Percentiles rank a stretch among this genome's conserved stretches.
Conservation (phyloP, 2,888 invertebrate species). For the Cephus nigrinus region DNA sequence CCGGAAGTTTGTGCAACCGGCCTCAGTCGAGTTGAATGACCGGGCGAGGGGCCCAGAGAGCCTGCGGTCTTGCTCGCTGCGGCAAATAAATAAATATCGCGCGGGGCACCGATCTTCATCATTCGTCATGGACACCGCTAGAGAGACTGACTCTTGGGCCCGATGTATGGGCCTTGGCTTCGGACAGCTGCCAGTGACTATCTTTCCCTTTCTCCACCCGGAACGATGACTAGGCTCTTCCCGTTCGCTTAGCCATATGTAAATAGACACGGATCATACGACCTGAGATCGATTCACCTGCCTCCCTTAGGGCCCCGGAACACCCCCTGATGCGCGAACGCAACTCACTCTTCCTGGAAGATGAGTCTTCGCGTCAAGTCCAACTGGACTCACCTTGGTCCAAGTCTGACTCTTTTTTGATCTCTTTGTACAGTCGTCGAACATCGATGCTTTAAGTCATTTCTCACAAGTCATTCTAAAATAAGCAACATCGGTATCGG, state of each 20-base stretch:
- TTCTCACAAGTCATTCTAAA: neutral
- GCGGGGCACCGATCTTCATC: neutral
- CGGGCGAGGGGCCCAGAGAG: slow-evolving; percentile 5
- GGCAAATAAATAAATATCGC: slow-evolving; percentile 6
- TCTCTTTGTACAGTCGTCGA: neutral
- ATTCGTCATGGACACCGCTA: neutral
- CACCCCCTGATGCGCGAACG: neutral
- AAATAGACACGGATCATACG: neutral
- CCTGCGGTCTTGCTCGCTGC: neutral
- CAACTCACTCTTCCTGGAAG: neutral
- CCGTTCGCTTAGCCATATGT: neutral
- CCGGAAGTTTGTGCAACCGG: slow-evolving; percentile 8
- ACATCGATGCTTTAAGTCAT: neutral
- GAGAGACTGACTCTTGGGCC: neutral
- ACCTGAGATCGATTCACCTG: neutral
- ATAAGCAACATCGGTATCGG: neutral
- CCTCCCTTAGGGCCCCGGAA: neutral
- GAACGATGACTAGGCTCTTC: neutral
- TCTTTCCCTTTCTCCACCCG: neutral
- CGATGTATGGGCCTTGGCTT: neutral
- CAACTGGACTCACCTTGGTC: neutral
- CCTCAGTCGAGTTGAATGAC: neutral
- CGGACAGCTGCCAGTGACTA: neutral
- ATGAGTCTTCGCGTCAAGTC: neutral
- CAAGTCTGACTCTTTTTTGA: neutral